Percentiles rank a stretch among this genome's conserved stretches.
Evolutionary conservation across 2,113 vertebrate genomes (phyloP).

Genomic region (Isichthys henryi): DNA sequence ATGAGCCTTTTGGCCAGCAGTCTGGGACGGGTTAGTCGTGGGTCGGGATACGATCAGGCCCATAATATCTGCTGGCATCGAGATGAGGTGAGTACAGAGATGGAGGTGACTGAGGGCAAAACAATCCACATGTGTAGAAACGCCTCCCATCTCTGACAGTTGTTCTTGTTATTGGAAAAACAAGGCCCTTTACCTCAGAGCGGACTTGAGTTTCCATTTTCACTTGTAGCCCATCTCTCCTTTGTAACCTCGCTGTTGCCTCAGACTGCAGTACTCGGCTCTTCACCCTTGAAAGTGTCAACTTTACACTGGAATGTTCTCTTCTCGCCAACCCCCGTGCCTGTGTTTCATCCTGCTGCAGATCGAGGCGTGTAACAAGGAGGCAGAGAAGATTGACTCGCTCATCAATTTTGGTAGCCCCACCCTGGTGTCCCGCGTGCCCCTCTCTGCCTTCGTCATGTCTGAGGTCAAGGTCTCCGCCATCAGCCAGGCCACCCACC

Average conservation of each 20-base stretch:
- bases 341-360: conserved; percentile 36
- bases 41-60: background rate
- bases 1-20: background rate
- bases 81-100: background rate
- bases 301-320: background rate
- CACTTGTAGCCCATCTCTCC: background rate
- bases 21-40: background rate
- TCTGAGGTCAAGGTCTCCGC: conserved; percentile 75
- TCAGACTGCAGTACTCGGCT: background rate
- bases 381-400: conserved; percentile 93
- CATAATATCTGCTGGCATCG: background rate
- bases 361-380: conserved; percentile 95
- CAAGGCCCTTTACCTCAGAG: background rate
- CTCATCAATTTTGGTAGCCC: conserved; percentile 93
- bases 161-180: background rate
- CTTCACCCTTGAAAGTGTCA: background rate
- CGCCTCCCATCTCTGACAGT: background rate
- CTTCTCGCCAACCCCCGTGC: background rate
- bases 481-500: conserved; percentile 52
- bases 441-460: conserved; percentile 80
- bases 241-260: background rate
- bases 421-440: conserved; percentile 80
- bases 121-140: background rate
- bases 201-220: background rate
- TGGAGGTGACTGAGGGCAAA: background rate